These are phyloP conservation scores for Catocala nupta DNA, from an alignment of 2,888 invertebrate genomes.

Conservation along the genomic window DNA sequence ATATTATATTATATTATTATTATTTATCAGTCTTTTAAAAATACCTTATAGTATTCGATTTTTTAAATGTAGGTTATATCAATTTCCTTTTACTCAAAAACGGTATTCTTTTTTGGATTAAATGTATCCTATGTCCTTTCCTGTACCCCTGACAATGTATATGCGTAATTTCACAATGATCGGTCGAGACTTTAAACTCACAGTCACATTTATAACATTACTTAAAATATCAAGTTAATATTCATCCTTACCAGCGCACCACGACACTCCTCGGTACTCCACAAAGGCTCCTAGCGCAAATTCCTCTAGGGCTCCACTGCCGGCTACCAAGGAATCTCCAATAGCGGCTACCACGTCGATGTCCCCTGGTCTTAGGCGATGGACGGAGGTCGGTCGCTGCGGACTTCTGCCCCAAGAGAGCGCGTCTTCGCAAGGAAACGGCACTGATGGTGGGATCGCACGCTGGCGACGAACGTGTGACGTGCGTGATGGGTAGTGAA, in stretches of 20 bases:
- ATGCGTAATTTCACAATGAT: too few relatives aligned
- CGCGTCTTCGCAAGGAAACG: slow-evolving; percentile 88
- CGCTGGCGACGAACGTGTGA: slow-evolving; percentile 84
- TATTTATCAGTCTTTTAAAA: too few relatives aligned
- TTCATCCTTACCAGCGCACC: slow-evolving; percentile 88
- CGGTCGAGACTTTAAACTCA: too few relatives aligned
- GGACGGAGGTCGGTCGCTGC: slow-evolving; percentile 88
- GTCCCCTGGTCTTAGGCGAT: slow-evolving; percentile 89
- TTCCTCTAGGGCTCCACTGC: slow-evolving; percentile 91
- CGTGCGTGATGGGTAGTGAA: slow-evolving; percentile 81
- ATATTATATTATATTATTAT: too few relatives aligned
- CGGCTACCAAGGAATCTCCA: slow-evolving; percentile 91
- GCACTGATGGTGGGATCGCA: slow-evolving; percentile 79
- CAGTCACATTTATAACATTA: too few relatives aligned
- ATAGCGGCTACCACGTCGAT: slow-evolving; percentile 91
- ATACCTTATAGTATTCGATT: too few relatives aligned
- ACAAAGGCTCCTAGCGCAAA: slow-evolving; percentile 91
- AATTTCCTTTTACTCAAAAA: too few relatives aligned
- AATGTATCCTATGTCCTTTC: too few relatives aligned
- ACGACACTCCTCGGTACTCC: slow-evolving; percentile 91
- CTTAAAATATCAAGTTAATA: too few relatives aligned
- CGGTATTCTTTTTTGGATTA: too few relatives aligned
- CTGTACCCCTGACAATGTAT: too few relatives aligned
- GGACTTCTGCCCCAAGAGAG: slow-evolving; percentile 73
- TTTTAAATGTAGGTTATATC: too few relatives aligned